Evolutionary conservation across 1,140 invertebrate genomes (phyloP), one percentile per base, ranked within the genome.

Genomic region (Contarinia nasturtii): DNA sequence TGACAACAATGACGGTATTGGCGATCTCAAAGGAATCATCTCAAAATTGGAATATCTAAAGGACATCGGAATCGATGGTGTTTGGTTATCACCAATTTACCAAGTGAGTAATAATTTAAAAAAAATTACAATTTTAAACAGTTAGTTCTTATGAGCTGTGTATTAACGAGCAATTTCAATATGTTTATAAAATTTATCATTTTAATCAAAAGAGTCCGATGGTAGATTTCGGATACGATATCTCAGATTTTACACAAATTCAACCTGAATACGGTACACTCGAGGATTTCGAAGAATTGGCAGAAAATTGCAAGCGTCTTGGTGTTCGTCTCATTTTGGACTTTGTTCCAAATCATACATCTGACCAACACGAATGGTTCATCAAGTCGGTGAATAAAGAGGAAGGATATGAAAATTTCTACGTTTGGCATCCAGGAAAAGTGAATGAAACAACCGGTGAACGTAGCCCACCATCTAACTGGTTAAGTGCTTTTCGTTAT

Each of bases 321-420:
- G 53, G 55, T 12, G 69, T 90, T 21, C 83, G 82, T 59, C 61
- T 91, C 7, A 70, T 92, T 33, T 59, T 91, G 58, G 87, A 92
- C 58, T 79, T 90, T 55, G 79, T 90, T 19, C 86, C 86, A 3
- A 91, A 91, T 64, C 84, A 90, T 56, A 78, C 81, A 20, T 17
- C 14, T 15, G 67, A 77, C 54, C 47, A 74, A 49, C 76, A 79
- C 54, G 53, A 65, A 43, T 82, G 80, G 80, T 84, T 83, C 51
- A 14, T 57, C 33, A 60, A 66, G 43, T 81, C 78, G 14, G 56
- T 57, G 10, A 50, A 63, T 14, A 63, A 58, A 44, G 55, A 61
- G 8, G 52, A 61, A 3, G 59, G 61, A 2, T 81, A 75, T 44
- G 59, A 58, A 8, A 67, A 81, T 53, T 83, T 71, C 57, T 83